Percentiles rank a stretch among this genome's conserved stretches.
These are phyloP conservation scores for Theocolax elegans DNA, from an alignment of 1,140 invertebrate species.

Conservation along the genomic window DNA sequence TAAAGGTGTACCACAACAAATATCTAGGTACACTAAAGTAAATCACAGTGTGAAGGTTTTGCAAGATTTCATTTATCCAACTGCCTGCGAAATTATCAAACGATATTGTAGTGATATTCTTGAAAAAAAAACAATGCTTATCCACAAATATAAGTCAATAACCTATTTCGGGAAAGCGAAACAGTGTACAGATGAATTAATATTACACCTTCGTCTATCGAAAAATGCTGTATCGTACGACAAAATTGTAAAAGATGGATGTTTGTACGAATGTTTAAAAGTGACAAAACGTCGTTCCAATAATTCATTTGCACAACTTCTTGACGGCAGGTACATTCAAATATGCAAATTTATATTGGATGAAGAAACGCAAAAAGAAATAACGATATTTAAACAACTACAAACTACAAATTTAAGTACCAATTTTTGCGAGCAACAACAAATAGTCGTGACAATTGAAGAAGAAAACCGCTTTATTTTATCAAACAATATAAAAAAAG, in stretches of 20 bases:
- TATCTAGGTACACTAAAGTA: background rate
- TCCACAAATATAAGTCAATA: background rate
- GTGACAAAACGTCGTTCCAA: background rate
- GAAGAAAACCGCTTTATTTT: no score
- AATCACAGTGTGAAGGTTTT: background rate
- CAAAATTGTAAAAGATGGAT: background rate
- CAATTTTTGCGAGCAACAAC: no score
- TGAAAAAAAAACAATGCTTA: background rate
- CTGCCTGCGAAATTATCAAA: background rate
- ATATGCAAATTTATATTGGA: background rate
- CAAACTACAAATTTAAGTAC: no score
- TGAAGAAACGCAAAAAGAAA: background rate
- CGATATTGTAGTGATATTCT: background rate
- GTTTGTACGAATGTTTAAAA: background rate
- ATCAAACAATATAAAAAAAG: no score
- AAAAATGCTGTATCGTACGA: background rate
- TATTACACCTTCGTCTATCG: no score
- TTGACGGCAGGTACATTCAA: background rate
- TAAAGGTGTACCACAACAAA: constrained; percentile 1
- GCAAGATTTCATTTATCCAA: background rate
- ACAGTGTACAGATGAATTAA: background rate
- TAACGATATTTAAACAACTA: no score
- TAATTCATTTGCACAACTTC: constrained; percentile 1
- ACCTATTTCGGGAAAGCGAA: background rate
- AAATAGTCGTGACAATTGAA: no score